Conservation (phyloP, 2,797 vertebrate genomes). For the Nasua narica region DNA sequence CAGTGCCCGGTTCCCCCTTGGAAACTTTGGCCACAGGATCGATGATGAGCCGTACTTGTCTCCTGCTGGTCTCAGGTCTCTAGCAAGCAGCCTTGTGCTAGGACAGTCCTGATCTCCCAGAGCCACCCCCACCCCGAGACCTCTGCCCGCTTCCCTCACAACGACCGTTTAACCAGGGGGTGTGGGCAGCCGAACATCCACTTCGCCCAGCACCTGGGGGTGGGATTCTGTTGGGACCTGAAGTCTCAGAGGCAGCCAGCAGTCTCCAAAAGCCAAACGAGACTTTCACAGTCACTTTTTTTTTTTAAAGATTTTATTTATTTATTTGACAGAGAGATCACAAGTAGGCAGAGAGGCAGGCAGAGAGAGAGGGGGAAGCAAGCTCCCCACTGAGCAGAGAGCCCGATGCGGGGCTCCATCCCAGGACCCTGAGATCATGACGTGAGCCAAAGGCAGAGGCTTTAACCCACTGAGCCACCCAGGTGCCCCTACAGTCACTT, state of each 20-base stretch:
- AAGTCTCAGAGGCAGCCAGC: not conserved
- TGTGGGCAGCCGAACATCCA: not conserved
- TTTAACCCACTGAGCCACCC: too few relatives aligned
- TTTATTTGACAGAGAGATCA: too few relatives aligned
- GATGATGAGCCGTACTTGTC: fast-evolving
- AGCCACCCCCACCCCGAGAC: not conserved
- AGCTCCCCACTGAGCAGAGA: too few relatives aligned
- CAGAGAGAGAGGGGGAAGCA: too few relatives aligned
- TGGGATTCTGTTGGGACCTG: not conserved
- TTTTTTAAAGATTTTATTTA: too few relatives aligned
- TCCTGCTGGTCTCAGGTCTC: not conserved
- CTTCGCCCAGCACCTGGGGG: not conserved
- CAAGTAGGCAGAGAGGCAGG: too few relatives aligned
- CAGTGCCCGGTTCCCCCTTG: fast-evolving
- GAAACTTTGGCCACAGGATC: not conserved
- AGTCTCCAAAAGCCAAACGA: not conserved
- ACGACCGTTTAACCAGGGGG: not conserved
- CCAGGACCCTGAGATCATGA: too few relatives aligned
- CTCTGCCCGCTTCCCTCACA: too few relatives aligned
- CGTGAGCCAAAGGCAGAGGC: too few relatives aligned
- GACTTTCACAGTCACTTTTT: not conserved
- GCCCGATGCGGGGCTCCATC: too few relatives aligned
- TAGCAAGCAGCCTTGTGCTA: not conserved
- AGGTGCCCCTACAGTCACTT: not conserved
- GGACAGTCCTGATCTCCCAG: too few relatives aligned